Base-by-base conservation (phyloP, 2,797 vertebrate species). In the Sorex maritimensis region DNA sequence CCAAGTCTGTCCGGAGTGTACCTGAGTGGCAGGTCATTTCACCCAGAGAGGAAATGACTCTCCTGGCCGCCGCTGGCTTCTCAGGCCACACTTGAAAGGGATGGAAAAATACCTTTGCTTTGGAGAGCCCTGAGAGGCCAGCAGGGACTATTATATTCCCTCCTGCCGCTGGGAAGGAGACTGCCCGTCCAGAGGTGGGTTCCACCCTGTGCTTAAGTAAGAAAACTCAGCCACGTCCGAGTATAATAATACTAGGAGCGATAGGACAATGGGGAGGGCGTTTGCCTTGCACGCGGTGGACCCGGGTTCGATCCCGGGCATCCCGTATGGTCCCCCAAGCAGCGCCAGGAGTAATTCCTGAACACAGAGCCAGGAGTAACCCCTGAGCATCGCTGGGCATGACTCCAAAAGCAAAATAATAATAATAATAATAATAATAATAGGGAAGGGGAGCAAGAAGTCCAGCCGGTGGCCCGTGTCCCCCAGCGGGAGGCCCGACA, bases 41-140 rank as follows among this genome's bases (percentile, higher is more conserved):
- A 2, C 34, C n/a, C 55, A n/a, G 26, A 80, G 87, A 85, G 58
- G 58, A 89, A 84, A 80, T 46, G 73, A 24, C 26, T 58, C 0
- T 44, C 6, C 68, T 28, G 58, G n/a, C 46, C 44, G 67, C 1
- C 1, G 67, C 23, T 77, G 24, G 67, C 71, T 90, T 80, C 86
- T 81, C n/a, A 7, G n/a, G 85, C 69, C 63, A 1, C 46, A 89
- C 49, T 88, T 92, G 71, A 91, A 91, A 87, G 49, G 28, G n/a
- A 88, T 88, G 86, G 92, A 95, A 93, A 97, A 96, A 84, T 91
- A 79, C 90, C 30, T 92, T 78, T 90, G 87, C 68, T 94, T 80
- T 75, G 81, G 89, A 83, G 86, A 93, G 82, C 28, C 14, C 23
- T 87, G 92, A 93, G 68, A 83, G 85, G 85, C 81, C 88, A 63